These are phyloP conservation scores for Eumerus sabulonum DNA, from an alignment of 2,888 invertebrate species.

Conservation along the genomic window DNA sequence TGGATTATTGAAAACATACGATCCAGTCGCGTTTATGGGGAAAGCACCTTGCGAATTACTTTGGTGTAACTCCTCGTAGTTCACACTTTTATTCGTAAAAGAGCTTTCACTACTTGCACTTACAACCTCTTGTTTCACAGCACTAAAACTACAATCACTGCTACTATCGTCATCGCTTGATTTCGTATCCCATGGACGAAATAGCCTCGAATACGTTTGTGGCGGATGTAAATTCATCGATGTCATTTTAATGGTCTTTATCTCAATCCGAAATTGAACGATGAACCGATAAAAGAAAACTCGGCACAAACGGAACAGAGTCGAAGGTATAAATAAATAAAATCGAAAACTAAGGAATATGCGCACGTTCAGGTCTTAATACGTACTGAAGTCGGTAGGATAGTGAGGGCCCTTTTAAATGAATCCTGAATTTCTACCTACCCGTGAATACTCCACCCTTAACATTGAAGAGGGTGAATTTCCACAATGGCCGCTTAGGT, in stretches of 20 bases:
- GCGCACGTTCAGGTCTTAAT: constrained; percentile 74
- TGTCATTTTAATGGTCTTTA: constrained; percentile 71
- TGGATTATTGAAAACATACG: constrained; percentile 23
- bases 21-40: constrained; percentile 9
- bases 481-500: constrained; percentile 64
- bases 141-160: constrained; percentile 61
- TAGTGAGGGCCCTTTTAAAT: constrained; percentile 73
- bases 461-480: constrained; percentile 52
- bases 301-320: neutral
- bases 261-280: constrained; percentile 3
- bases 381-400: constrained; percentile 74
- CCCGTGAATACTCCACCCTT: constrained; percentile 56
- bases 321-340: constrained; percentile 41
- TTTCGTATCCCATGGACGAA: constrained; percentile 83
- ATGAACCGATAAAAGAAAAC: constrained; percentile 17
- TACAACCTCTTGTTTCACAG: constrained; percentile 52
- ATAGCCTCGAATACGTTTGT: constrained; percentile 81
- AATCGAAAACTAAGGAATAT: constrained; percentile 58
- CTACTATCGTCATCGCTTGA: constrained; percentile 64
- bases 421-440: constrained; percentile 68
- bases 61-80: constrained; percentile 72
- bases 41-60: constrained; percentile 48
- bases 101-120: constrained; percentile 45
- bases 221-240: constrained; percentile 76
- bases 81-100: constrained; percentile 69